These are phyloP conservation scores for Solea solea DNA, from an alignment of 2,113 vertebrate species.

Conservation along the genomic window DNA sequence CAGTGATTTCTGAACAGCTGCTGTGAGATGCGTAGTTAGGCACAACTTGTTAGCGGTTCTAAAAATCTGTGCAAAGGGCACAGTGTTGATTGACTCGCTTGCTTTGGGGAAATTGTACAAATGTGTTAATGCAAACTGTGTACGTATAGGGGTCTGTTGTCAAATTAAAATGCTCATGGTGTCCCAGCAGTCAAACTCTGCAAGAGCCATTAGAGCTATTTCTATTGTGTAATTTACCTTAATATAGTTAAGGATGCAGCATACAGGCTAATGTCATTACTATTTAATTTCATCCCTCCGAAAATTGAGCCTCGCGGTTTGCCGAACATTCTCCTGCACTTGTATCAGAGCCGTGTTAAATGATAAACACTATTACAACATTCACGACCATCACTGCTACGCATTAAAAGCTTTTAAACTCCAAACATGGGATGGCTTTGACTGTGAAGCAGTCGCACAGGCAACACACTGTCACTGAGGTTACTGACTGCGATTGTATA, in stretches of 20 bases:
- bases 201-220: background rate
- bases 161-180: background rate
- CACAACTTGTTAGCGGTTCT: slow-evolving; percentile 21
- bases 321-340: background rate
- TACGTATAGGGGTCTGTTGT: background rate
- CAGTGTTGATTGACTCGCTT: background rate
- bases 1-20: slow-evolving; percentile 54
- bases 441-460: background rate
- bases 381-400: background rate
- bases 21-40: slow-evolving; percentile 40
- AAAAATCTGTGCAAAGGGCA: slow-evolving; percentile 3
- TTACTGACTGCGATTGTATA: background rate
- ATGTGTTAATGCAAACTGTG: background rate
- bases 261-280: background rate
- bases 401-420: background rate
- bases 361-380: background rate
- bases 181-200: background rate
- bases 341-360: background rate
- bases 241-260: background rate
- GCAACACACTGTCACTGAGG: background rate
- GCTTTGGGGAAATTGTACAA: background rate
- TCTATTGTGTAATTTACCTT: background rate
- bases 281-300: slow-evolving; percentile 12
- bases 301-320: slow-evolving; percentile 9
- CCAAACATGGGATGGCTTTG: background rate